Conservation (phyloP, 2,888 invertebrate genomes). For the Sarcophaga subvicina region DNA sequence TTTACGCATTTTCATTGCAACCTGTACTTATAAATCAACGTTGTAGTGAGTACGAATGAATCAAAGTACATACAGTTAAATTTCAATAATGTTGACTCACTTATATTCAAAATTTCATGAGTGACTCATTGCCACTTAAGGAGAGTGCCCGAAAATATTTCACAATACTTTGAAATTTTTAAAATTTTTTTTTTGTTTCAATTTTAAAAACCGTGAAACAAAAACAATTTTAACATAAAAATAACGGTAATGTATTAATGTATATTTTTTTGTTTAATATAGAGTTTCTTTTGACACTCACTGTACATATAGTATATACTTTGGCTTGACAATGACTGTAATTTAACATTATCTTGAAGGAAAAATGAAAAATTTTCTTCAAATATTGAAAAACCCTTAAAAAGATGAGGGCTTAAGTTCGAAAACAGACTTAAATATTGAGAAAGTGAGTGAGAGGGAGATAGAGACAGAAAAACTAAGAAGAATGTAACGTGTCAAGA, state of each 20-base stretch:
- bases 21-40: too few relatives aligned
- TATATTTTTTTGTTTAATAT: too few relatives aligned
- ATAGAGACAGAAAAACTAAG: not conserved
- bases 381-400: constrained; percentile 19
- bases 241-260: too few relatives aligned
- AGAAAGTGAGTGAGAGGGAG: not conserved
- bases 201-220: not conserved
- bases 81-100: too few relatives aligned
- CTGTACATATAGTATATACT: not conserved
- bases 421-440: constrained; percentile 17
- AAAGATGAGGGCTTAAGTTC: constrained; percentile 55
- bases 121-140: too few relatives aligned
- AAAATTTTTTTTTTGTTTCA: not conserved
- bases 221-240: too few relatives aligned
- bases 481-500: constrained; percentile 67
- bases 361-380: not conserved
- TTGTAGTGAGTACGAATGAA: too few relatives aligned
- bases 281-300: too few relatives aligned
- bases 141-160: too few relatives aligned
- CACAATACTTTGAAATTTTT: not conserved
- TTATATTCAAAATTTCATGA: too few relatives aligned
- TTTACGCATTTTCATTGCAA: too few relatives aligned
- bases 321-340: constrained; percentile 52
- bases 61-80: too few relatives aligned
- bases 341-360: constrained; percentile 61